Evolutionary conservation across 2,113 vertebrate species (phyloP), one percentile per base, ranked within the genome.

Genomic region (Lagenorhynchus albirostris): DNA sequence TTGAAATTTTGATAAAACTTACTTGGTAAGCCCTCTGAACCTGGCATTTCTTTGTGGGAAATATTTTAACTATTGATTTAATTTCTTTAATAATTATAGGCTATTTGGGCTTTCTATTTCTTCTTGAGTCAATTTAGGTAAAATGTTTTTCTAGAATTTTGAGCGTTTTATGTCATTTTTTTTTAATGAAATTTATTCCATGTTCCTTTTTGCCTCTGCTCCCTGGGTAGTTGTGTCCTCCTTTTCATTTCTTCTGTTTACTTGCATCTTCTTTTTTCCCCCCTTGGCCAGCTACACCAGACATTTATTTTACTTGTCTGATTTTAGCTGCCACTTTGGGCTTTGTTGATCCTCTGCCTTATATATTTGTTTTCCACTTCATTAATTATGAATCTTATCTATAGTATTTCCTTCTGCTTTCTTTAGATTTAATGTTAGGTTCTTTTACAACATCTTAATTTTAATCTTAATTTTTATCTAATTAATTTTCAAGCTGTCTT

Each of bases 1-100:
- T 89, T 95, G 87, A 94, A 79, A 55, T 20, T 95, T 85, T 91
- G 89, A 83, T 94, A 93, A 97, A 97, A 91, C 33, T 90, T 50
- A 77, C 41, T 47, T 95, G 21, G 74, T 85, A 96, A 91, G 55
- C 68, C 33, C 68, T 41, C 41, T 89, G 79, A 95, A 26, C 71
- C 55, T 95, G 38, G 33, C 20, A 13, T 92, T 95, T 90, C 63
- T 94, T 92, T 96, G 71, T 97, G 95, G 47, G 55, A 87, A 53
- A 94, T 55, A 29, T 68, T 81, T 84, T 80, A 94, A 94, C 9
- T 79, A 47, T 38, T 89, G 10, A 44, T 73, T 84, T 41, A 62
- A 17, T n/a, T 63, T 95, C n/a, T 92, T 95, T 87, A 96, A 77
- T 94, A 96, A 92, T 53, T 36, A 44, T 29, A 89, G n/a, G 70